phyloP scores from a whole-genome alignment of 2,888 invertebrate species.

The Eurois occulta region DNA sequence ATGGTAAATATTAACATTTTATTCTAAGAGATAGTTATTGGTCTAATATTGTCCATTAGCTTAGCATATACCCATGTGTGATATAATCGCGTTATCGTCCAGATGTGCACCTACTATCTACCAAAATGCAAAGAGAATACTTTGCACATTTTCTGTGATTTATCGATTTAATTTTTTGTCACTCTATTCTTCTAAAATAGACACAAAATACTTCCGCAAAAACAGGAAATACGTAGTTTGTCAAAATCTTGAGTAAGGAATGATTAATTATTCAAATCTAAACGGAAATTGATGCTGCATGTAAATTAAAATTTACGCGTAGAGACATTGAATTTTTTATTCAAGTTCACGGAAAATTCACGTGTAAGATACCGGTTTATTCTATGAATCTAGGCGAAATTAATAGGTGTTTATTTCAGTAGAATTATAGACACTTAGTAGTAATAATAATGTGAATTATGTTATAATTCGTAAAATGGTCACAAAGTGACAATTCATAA shows the following conservation, averaged over 20 bases:
- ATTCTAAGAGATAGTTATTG: not conserved
- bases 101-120: not conserved
- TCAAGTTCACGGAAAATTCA: constrained; percentile 28
- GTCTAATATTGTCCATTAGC: not conserved
- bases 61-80: not conserved
- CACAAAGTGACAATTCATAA: too few species aligned
- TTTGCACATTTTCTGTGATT: not conserved
- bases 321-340: constrained; percentile 45
- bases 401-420: not conserved
- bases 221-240: constrained; percentile 25
- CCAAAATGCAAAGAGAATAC: not conserved
- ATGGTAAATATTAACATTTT: not conserved
- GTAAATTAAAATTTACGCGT: constrained; percentile 1
- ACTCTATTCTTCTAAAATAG: not conserved
- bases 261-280: constrained; percentile 22
- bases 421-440: not conserved
- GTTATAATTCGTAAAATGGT: too few species aligned
- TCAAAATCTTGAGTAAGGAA: not conserved
- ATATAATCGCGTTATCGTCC: not conserved
- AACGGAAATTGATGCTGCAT: constrained; percentile 25
- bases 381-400: not conserved
- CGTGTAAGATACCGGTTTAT: not conserved
- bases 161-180: not conserved
- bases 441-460: not conserved
- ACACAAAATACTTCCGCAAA: constrained; percentile 23